Evolutionary conservation across 2,113 vertebrate genomes (phyloP).

Genomic region (Nothobranchius kuhntae): DNA sequence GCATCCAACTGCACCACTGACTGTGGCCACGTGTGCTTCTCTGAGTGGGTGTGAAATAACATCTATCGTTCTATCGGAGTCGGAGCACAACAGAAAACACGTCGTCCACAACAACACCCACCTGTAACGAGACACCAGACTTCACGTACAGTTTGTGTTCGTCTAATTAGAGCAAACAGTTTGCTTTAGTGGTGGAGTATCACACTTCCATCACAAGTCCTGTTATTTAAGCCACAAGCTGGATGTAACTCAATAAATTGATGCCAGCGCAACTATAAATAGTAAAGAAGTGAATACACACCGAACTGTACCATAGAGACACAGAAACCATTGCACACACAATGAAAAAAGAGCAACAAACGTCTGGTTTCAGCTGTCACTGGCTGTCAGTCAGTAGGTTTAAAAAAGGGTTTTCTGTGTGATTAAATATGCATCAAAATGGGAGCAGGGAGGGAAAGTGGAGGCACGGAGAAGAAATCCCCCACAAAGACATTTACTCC

Average conservation of each 20-base stretch:
- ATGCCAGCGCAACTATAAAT: slow-evolving; percentile 9
- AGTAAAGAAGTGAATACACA: not conserved
- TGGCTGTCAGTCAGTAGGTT: slow-evolving; percentile 12
- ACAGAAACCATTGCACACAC: not conserved
- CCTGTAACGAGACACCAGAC: slow-evolving; percentile 33
- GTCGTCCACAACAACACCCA: slow-evolving; percentile 22
- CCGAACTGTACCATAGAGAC: not conserved
- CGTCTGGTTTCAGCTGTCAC: not conserved
- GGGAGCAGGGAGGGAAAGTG: not conserved
- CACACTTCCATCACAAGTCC: slow-evolving; percentile 18
- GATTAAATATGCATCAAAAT: slow-evolving; percentile 35
- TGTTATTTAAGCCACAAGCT: slow-evolving; percentile 12
- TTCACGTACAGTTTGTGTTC: slow-evolving; percentile 29
- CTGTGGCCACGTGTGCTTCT: slow-evolving; percentile 52
- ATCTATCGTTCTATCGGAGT: slow-evolving; percentile 18
- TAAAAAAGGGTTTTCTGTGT: slow-evolving; percentile 17
- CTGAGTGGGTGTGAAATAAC: slow-evolving; percentile 69
- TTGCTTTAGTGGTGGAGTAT: slow-evolving; percentile 29
- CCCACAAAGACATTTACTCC: not conserved
- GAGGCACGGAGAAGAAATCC: not conserved
- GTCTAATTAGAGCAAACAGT: slow-evolving; percentile 13
- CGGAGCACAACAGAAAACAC: not conserved
- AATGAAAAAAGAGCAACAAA: not conserved
- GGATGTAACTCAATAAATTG: slow-evolving; percentile 30
- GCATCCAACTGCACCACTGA: slow-evolving; percentile 52